Percentiles rank a stretch among this genome's conserved stretches.
phyloP scores from a whole-genome alignment of 2,113 vertebrate genomes.

The Anser cygnoides region DNA sequence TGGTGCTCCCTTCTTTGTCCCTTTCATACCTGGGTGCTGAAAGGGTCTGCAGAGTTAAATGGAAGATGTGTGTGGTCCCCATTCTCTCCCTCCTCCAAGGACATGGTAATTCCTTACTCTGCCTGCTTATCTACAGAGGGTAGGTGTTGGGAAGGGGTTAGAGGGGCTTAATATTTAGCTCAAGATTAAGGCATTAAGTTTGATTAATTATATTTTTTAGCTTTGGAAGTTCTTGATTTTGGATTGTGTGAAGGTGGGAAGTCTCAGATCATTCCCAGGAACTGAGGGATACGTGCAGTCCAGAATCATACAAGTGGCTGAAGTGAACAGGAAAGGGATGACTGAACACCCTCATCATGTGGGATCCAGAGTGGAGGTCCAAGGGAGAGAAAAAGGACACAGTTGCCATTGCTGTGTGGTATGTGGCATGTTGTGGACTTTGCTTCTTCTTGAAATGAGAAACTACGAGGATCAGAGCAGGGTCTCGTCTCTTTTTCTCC shows the following conservation, averaged over 20 bases:
- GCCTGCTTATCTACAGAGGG: background rate
- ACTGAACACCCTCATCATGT: background rate
- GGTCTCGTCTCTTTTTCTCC: background rate
- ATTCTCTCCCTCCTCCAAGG: background rate
- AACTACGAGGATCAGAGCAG: background rate
- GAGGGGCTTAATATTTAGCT: background rate
- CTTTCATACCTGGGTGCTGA: background rate
- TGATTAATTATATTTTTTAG: background rate
- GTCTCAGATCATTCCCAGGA: background rate
- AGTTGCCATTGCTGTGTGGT: background rate
- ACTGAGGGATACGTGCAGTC: background rate
- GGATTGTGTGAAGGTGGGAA: background rate
- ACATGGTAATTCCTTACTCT: background rate
- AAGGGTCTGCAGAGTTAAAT: background rate
- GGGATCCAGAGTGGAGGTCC: background rate
- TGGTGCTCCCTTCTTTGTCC: background rate
- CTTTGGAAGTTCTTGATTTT: background rate
- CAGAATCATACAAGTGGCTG: background rate
- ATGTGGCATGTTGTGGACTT: background rate
- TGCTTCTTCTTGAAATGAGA: background rate
- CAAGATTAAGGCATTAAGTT: background rate
- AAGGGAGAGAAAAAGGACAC: background rate
- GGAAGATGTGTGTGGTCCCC: background rate
- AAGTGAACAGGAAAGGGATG: background rate
- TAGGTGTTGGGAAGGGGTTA: background rate